Evolutionary conservation across 2,888 invertebrate species (phyloP).

Genomic region (Drosophila nr. perissopoda): DNA sequence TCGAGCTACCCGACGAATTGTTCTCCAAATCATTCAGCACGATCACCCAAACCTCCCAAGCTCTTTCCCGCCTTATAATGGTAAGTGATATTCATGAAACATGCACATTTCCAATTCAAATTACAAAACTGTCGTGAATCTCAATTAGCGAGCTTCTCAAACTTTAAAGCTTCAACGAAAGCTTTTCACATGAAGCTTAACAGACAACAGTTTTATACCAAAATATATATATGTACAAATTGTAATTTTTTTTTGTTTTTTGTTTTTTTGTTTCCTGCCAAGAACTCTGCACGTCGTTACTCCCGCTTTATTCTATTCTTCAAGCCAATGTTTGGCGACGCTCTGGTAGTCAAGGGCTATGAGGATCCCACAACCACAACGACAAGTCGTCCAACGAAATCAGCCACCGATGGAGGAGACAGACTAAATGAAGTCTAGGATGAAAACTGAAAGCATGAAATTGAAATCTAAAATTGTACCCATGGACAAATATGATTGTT

Average conservation of each 20-base stretch:
- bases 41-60: conserved; percentile 87
- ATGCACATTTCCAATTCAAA: neutral
- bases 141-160: neutral
- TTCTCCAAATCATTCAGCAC: conserved; percentile 87
- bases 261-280: conserved; percentile 81
- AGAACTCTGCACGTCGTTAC: conserved; percentile 92
- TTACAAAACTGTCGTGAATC: neutral
- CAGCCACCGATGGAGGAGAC: conserved; percentile 37
- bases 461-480: too few species aligned
- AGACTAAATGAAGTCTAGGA: conserved; percentile 57
- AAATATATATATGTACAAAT: neutral
- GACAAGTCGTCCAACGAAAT: conserved; percentile 62
- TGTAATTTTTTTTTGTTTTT: neutral
- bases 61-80: conserved; percentile 87
- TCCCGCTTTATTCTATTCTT: conserved; percentile 90
- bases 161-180: neutral
- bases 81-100: conserved; percentile 83
- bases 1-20: conserved; percentile 87
- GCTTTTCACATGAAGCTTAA: neutral
- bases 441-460: neutral
- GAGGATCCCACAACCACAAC: conserved; percentile 84
- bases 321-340: conserved; percentile 90
- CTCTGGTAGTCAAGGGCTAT: conserved; percentile 90
- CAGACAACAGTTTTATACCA: neutral
- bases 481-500: neutral